These are phyloP conservation scores for Epinephelus coioides DNA, from an alignment of 2,797 vertebrate species.

Conservation along the genomic window DNA sequence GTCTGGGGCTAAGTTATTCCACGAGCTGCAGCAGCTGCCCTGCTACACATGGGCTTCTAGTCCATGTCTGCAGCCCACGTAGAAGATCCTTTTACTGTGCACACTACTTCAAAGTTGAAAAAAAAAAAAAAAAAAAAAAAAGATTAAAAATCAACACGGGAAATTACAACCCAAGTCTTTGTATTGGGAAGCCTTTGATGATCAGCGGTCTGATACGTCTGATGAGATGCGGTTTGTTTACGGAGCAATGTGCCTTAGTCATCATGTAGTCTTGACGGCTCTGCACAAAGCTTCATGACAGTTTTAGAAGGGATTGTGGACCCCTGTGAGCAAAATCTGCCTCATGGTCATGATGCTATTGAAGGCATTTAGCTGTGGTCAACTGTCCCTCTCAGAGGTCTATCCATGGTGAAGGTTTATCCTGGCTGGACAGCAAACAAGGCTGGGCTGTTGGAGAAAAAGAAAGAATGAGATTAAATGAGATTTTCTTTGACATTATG, in stretches of 20 bases:
- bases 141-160: neutral
- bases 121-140: neutral
- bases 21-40: constrained; percentile 65
- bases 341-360: constrained; percentile 39
- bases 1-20: constrained; percentile 78
- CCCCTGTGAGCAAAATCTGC: neutral
- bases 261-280: constrained; percentile 50
- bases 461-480: constrained; percentile 27
- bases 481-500: neutral
- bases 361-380: constrained; percentile 48
- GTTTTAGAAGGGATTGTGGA: constrained; percentile 26
- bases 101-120: constrained; percentile 3
- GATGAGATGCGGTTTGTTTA: constrained; percentile 31
- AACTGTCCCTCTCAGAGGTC: constrained; percentile 44
- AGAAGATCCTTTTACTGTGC: constrained; percentile 37
- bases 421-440: constrained; percentile 41
- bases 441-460: constrained; percentile 51
- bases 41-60: constrained; percentile 78
- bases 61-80: constrained; percentile 54
- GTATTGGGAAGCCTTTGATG: constrained; percentile 46
- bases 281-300: constrained; percentile 19
- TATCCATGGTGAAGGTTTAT: constrained; percentile 56
- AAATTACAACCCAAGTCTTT: constrained; percentile 65
- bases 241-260: constrained; percentile 10
- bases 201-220: constrained; percentile 39